These are phyloP conservation scores for Vireo griseus DNA, from an alignment of 2,797 vertebrate species.

Conservation along the genomic window DNA sequence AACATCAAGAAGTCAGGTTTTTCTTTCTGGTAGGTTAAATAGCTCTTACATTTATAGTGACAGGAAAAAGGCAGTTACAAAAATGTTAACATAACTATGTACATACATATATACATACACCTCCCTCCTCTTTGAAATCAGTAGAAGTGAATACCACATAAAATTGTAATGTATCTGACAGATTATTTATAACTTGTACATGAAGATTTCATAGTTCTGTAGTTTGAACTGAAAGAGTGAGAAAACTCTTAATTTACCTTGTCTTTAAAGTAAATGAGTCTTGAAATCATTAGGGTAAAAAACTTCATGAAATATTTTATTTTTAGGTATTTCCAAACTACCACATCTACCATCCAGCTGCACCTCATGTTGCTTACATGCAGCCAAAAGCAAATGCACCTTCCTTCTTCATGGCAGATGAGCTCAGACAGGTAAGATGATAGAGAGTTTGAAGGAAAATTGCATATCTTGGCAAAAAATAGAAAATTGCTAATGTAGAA, in stretches of 20 bases:
- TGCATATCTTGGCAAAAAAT: not conserved
- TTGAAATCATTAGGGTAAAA: not conserved
- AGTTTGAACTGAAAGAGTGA: not conserved
- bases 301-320: not conserved
- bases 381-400: conserved; percentile 99
- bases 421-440: conserved; percentile 91
- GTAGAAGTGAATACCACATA: not conserved
- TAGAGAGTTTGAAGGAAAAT: not conserved
- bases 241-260: not conserved
- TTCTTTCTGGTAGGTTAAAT: not conserved
- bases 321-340: conserved; percentile 96
- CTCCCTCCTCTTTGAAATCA: not conserved
- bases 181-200: not conserved
- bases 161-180: not conserved
- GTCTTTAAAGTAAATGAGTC: not conserved
- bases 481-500: not conserved
- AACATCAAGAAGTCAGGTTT: not conserved
- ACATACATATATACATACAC: rapidly evolving
- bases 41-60: not conserved
- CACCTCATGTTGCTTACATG: conserved; percentile 98
- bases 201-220: not conserved
- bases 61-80: not conserved
- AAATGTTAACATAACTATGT: not conserved
- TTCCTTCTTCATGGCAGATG: conserved; percentile 98
- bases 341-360: conserved; percentile 96